Conservation (phyloP, 92 coral and sea anemone species). For the Galaxea fascicularis region DNA sequence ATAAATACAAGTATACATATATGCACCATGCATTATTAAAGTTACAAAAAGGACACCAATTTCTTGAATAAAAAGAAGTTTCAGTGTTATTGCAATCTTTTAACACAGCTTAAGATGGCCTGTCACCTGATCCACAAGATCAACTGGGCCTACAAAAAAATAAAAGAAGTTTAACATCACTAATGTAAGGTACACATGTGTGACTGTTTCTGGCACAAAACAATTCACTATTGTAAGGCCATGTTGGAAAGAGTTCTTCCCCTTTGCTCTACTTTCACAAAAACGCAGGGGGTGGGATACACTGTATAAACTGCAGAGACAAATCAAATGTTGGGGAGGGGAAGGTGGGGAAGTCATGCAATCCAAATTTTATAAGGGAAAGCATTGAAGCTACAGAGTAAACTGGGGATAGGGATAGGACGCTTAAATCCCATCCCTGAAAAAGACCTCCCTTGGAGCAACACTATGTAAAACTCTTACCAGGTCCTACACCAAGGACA, state of each 20-base stretch:
- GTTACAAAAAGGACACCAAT: neutral
- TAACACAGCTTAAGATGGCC: constrained; percentile 94
- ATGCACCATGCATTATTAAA: neutral
- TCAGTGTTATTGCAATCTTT: neutral
- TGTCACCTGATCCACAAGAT: constrained; percentile 88
- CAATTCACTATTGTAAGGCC: no score
- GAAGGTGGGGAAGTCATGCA: no score
- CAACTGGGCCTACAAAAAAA: constrained; percentile 77
- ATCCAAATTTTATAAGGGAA: no score
- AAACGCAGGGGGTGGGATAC: no score
- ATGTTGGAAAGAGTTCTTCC: no score
- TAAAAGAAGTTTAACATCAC: neutral
- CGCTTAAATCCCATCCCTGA: no score
- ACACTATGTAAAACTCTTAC: constrained; percentile 34
- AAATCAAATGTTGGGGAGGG: no score
- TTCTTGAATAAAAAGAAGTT: neutral
- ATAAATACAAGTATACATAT: neutral
- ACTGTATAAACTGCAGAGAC: no score
- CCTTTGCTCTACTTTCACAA: no score
- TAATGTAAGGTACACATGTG: neutral
- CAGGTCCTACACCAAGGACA: constrained; percentile 98
- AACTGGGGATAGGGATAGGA: no score
- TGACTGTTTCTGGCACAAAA: neutral
- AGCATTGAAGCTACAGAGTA: no score
- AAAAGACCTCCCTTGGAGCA: neutral